Evolutionary conservation across 2,113 vertebrate genomes (phyloP).

Genomic region (Collichthys lucidus): DNA sequence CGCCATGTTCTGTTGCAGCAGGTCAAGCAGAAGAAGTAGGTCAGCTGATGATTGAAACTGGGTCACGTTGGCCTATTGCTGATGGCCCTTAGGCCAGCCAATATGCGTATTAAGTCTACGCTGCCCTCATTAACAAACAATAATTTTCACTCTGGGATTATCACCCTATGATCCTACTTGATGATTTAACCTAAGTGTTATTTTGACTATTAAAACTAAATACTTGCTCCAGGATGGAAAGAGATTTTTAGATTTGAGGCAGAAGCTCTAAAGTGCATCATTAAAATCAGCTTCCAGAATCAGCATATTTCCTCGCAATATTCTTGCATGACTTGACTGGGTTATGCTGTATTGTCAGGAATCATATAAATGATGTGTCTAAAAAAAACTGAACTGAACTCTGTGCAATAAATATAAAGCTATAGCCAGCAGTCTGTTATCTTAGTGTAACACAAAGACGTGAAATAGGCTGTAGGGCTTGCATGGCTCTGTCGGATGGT

Average conservation of each 20-base stretch:
- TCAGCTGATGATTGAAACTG: slow-evolving; percentile 70
- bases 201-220: slow-evolving; percentile 25
- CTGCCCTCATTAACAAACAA: slow-evolving; percentile 66
- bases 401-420: background rate
- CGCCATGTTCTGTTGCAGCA: slow-evolving; percentile 33
- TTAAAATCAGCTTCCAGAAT: slow-evolving; percentile 9
- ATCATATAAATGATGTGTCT: background rate
- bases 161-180: slow-evolving; percentile 29
- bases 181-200: slow-evolving; percentile 29
- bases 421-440: background rate
- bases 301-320: slow-evolving; percentile 10
- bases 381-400: too few species aligned
- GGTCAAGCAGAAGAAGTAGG: slow-evolving; percentile 77
- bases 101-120: slow-evolving; percentile 41
- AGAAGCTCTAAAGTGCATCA: background rate
- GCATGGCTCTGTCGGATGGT: background rate
- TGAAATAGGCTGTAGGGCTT: background rate
- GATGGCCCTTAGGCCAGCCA: slow-evolving; percentile 42
- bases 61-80: slow-evolving; percentile 54
- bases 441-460: background rate
- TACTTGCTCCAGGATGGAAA: slow-evolving; percentile 1
- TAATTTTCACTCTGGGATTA: slow-evolving; percentile 57
- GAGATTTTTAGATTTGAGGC: slow-evolving; percentile 22
- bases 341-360: background rate
- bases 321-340: background rate